Evolutionary conservation across 2,888 invertebrate species (phyloP), one percentile per base, ranked within the genome.

Genomic region (Itoplectis maculator): DNA sequence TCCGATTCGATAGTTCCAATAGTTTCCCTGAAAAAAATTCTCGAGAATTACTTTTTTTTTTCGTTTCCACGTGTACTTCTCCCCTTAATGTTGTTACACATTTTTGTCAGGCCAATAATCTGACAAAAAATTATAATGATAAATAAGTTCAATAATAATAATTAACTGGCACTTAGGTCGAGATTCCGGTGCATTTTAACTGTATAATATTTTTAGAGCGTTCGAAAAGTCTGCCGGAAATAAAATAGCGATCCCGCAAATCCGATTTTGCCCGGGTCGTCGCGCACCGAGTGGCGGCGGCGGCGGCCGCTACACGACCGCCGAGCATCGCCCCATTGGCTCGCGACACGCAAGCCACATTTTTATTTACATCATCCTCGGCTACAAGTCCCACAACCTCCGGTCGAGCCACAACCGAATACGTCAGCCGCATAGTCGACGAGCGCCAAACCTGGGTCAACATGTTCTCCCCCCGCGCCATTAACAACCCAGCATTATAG

Each of bases 281-380:
- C n/a, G n/a, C n/a, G n/a, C n/a, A n/a, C n/a, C n/a, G n/a, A n/a
- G n/a, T n/a, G 13, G 5, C 13, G 29, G 23, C 13, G 3, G 56
- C 56, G 29, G 2, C 56, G 29, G 2, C 29, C 29, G 23, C 29
- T 29, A 7, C 20, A 7, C 23, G 2, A 9, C 54, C 7, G 13
- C 20, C 3, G 11, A 20, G 23, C 3, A 23, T 11, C 1, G 1
- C 23, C n/a, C n/a, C 29, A 29, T 56, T 13, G 35, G 7, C 59
- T 13, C 5, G n/a, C 29, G 29, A 29, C 7, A 59, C 37, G n/a
- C n/a, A 35, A 29, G 35, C 13, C 59, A 59, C n/a, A 59, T 59
- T 59, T 59, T 59, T 59, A 59, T 59, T 59, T 59, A 35, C 35
- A 59, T 29, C 29, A 59, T 37, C 5, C 29, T 59, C 29, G 29